A percentile compares a stretch with the other conserved stretches of the same genome.
These are phyloP conservation scores for Gryon sp. DNA, from an alignment of 1,140 invertebrate genomes.

Conservation along the genomic window DNA sequence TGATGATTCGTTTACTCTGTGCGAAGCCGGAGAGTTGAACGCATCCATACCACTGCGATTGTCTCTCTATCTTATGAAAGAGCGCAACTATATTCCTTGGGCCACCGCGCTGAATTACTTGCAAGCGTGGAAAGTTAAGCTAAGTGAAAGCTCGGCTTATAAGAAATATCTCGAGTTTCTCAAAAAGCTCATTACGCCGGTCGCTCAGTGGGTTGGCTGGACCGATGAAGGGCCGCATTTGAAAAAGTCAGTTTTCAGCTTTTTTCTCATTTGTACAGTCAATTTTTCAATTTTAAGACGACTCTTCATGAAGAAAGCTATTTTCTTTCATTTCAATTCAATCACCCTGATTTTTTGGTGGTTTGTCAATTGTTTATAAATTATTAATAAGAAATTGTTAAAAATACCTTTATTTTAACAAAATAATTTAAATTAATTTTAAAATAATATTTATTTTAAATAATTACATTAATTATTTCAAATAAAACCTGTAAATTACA, in stretches of 20 bases:
- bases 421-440: too few species aligned
- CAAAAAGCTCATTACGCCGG: slow-evolving; percentile 81
- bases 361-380: too few species aligned
- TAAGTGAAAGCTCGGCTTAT: slow-evolving; percentile 84
- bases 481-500: too few species aligned
- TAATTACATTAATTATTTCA: too few species aligned
- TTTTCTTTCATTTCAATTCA: not conserved
- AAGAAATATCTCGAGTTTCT: slow-evolving; percentile 84
- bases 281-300: too few species aligned
- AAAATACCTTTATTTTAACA: too few species aligned
- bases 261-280: too few species aligned
- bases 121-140: slow-evolving; percentile 83
- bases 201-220: slow-evolving; percentile 84
- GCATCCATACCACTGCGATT: slow-evolving; percentile 84
- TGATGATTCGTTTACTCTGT: slow-evolving; percentile 88
- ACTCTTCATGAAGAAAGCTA: too few species aligned
- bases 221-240: slow-evolving; percentile 84
- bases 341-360: too few species aligned
- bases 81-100: slow-evolving; percentile 88
- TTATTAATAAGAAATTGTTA: too few species aligned
- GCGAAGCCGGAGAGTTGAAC: slow-evolving; percentile 86
- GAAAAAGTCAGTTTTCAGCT: slow-evolving; percentile 79
- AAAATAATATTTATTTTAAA: too few species aligned
- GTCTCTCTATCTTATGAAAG: slow-evolving; percentile 85
- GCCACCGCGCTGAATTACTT: slow-evolving; percentile 86